phyloP scores from a whole-genome alignment of 2,888 invertebrate genomes.

The Taenaris catops region DNA sequence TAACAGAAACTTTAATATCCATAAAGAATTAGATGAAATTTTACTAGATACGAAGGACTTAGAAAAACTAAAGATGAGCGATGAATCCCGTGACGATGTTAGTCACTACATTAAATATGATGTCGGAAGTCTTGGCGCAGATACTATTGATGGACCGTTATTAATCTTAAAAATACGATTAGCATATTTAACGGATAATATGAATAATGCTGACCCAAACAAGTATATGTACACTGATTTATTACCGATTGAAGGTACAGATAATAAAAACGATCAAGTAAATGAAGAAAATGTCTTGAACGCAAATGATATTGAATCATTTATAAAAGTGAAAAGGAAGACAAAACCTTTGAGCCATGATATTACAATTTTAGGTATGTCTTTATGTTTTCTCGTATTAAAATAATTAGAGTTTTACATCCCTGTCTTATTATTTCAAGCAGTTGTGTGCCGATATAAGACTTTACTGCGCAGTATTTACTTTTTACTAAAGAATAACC shows the following conservation, averaged over 20 bases:
- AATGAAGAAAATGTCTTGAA: conserved; percentile 29
- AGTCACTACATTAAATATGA: conserved; percentile 30
- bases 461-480: too few species aligned
- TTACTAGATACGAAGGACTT: conserved; percentile 16
- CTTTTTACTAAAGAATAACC: too few species aligned
- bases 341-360: conserved; percentile 29
- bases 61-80: conserved; percentile 13
- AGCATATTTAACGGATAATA: conserved; percentile 43
- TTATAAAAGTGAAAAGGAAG: conserved; percentile 49
- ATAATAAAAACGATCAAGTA: conserved; percentile 28
- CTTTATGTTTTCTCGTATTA: too few species aligned
- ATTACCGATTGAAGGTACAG: conserved; percentile 18
- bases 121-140: conserved; percentile 32
- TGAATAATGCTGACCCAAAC: conserved; percentile 31
- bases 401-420: too few species aligned
- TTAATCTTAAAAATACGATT: conserved; percentile 58
- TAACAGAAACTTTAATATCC: conserved; percentile 28
- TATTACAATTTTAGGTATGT: conserved; percentile 25
- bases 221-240: conserved; percentile 28
- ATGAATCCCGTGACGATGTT: conserved; percentile 30
- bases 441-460: too few species aligned
- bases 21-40: conserved; percentile 17
- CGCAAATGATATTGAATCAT: conserved; percentile 23
- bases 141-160: conserved; percentile 46
- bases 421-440: too few species aligned